phyloP scores from a whole-genome alignment of 92 coral and sea anemone species.

The Pocillopora grandis region DNA sequence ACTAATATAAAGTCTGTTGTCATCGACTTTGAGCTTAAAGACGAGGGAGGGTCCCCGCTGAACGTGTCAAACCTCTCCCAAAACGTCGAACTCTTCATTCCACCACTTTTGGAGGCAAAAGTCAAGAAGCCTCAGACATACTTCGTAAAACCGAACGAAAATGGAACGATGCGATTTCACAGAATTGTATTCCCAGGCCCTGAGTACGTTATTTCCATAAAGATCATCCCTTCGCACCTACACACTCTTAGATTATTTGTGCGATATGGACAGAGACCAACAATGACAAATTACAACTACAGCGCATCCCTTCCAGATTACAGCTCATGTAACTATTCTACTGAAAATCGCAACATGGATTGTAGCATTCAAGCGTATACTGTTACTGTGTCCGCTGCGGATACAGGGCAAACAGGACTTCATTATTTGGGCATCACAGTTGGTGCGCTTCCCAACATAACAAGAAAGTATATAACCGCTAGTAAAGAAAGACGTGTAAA shows the following conservation, averaged over 20 bases:
- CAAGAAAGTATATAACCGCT: not conserved
- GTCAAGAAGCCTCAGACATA: conserved; percentile 8
- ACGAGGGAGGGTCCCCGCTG: conserved; percentile 56
- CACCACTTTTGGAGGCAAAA: conserved; percentile 21
- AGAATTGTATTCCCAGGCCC: conserved; percentile 67
- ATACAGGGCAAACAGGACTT: conserved; percentile 69
- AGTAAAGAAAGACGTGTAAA: conserved; percentile 42
- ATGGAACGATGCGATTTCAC: conserved; percentile 79
- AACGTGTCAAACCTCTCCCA: conserved; percentile 56
- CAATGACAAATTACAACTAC: conserved; percentile 54
- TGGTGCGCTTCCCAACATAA: conserved; percentile 8
- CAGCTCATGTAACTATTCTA: conserved; percentile 48
- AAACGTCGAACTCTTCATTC: conserved; percentile 62
- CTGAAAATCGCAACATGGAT: conserved; percentile 25
- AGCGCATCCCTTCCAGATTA: conserved; percentile 67
- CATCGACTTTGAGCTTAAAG: conserved; percentile 72
- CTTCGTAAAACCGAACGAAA: conserved; percentile 72
- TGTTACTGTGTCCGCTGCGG: conserved; percentile 64
- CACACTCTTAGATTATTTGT: conserved; percentile 62
- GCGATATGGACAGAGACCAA: conserved; percentile 69
- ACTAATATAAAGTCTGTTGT: conserved; percentile 69
- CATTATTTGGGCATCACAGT: conserved; percentile 64
- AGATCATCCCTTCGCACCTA: conserved; percentile 42
- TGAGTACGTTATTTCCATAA: conserved; percentile 68
- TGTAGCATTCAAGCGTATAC: conserved; percentile 66